Conservation (phyloP, 2,888 invertebrate genomes). For the Phortica magna region DNA sequence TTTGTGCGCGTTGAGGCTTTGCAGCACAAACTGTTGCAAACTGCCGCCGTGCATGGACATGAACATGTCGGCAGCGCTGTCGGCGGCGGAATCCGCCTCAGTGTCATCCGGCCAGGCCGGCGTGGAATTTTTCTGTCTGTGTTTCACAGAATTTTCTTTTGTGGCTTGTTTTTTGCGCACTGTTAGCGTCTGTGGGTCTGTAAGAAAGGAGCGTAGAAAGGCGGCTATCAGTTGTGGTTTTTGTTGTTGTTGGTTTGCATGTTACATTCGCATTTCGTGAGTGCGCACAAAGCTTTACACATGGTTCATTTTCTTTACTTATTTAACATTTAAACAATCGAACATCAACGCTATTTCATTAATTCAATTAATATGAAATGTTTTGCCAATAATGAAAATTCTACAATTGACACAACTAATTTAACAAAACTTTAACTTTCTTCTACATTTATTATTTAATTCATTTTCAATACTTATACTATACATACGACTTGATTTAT, state of each 20-base stretch:
- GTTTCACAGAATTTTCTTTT: conserved; percentile 36
- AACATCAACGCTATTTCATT: not conserved
- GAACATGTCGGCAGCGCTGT: conserved; percentile 64
- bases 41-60: conserved; percentile 71
- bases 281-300: not conserved
- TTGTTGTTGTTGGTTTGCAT: not conserved
- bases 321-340: not conserved
- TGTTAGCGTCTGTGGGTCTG: conserved; percentile 50
- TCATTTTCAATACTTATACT: too few species aligned
- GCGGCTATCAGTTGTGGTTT: conserved; percentile 50
- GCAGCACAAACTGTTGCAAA: conserved; percentile 60
- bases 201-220: conserved; percentile 62
- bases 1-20: conserved; percentile 45
- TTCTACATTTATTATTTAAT: too few species aligned
- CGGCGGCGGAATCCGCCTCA: conserved; percentile 41
- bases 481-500: too few species aligned
- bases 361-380: too few species aligned
- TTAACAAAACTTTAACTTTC: too few species aligned
- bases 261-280: not conserved
- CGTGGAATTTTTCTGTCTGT: conserved; percentile 40
- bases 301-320: not conserved
- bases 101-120: conserved; percentile 42
- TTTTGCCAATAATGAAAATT: too few species aligned
- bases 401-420: too few species aligned
- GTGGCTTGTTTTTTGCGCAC: conserved; percentile 17